phyloP scores from a whole-genome alignment of 2,888 invertebrate genomes.

The Phyllotreta striolata region DNA sequence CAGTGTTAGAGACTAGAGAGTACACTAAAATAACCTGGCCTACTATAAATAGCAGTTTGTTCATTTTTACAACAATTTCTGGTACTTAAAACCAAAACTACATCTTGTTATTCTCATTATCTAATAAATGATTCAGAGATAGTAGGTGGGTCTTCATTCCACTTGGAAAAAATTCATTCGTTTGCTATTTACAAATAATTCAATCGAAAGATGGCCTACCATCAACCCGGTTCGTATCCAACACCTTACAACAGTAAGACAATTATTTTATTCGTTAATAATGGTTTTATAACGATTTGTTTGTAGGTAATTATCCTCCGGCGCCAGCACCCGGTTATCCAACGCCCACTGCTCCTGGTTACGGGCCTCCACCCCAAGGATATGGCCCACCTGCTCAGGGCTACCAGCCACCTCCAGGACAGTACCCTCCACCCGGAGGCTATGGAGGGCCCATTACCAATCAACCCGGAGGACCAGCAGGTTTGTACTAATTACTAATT shows the following conservation, averaged over 20 bases:
- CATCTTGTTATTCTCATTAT: constrained; percentile 20
- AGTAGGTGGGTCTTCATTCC: constrained; percentile 12
- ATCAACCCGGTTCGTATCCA: constrained; percentile 57
- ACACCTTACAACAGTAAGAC: constrained; percentile 52
- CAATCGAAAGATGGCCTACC: constrained; percentile 47
- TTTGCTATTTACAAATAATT: not conserved
- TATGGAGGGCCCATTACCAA: constrained; percentile 57
- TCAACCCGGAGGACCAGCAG: constrained; percentile 47
- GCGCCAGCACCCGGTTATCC: constrained; percentile 45
- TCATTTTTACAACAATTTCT: constrained; percentile 23
- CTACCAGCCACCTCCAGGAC: constrained; percentile 47
- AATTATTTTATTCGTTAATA: not conserved
- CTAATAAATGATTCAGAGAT: constrained; percentile 21
- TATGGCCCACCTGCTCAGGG: constrained; percentile 46
- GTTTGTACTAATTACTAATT: constrained; percentile 9
- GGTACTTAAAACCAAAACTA: constrained; percentile 18
- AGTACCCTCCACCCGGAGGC: constrained; percentile 47
- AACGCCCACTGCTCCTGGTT: constrained; percentile 50
- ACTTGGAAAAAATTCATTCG: not conserved
- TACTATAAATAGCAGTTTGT: constrained; percentile 30
- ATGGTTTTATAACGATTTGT: not conserved
- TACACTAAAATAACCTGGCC: constrained; percentile 15
- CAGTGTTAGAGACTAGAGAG: constrained; percentile 7
- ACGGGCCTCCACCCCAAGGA: constrained; percentile 43
- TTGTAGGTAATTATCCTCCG: constrained; percentile 46